Base-by-base conservation (phyloP, 1,140 invertebrate species). In the Drosophila auraria region DNA sequence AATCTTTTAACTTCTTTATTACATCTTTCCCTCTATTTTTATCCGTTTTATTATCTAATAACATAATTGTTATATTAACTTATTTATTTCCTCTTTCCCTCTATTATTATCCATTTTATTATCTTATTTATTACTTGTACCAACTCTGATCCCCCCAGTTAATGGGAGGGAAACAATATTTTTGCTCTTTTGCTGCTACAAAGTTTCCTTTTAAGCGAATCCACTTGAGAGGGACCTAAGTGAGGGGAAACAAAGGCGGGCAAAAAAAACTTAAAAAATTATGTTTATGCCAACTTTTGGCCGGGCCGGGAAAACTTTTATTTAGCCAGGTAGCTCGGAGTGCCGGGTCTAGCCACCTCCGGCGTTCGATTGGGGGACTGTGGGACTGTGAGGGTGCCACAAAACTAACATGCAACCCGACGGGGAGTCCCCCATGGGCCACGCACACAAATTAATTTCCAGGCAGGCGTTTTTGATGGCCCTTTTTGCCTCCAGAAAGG, bases 371-470 rank as follows among this genome's bases (percentile, higher is more conserved):
- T 17, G 27, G 54, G 51, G 33, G 27, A 33, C 59, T 62, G n/a
- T 40, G 50, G 27, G 51, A 42, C 44, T 66, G 69, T 51, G 30
- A 11, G 33, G 33, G 33, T 36, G 33, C 33, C 33, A 36, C 9
- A 11, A 36, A 11, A 11, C 33, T 11, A 11, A 12, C 33, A 11
- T 40, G 23, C 50, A 45, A 47, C 72, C 58, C 72, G 63, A 25
- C 59, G 72, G 72, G 72, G 58, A 74, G 70, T 75, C 72, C 50
- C 73, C 54, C 54, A 40, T 15, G 27, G 33, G 8, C 7, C 30
- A 61, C 53, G 49, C 53, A 64, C 62, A 54, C 49, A 78, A 78
- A 78, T 78, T 78, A 78, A 78, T 78, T 78, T 78, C 42, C 73
- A 78, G 68, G 36, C 75, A 75, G 62, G 62, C 45, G 64, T 60